These are phyloP conservation scores for Xenotilapia leptura DNA, from an alignment of 2,113 vertebrate genomes.

Conservation along the genomic window DNA sequence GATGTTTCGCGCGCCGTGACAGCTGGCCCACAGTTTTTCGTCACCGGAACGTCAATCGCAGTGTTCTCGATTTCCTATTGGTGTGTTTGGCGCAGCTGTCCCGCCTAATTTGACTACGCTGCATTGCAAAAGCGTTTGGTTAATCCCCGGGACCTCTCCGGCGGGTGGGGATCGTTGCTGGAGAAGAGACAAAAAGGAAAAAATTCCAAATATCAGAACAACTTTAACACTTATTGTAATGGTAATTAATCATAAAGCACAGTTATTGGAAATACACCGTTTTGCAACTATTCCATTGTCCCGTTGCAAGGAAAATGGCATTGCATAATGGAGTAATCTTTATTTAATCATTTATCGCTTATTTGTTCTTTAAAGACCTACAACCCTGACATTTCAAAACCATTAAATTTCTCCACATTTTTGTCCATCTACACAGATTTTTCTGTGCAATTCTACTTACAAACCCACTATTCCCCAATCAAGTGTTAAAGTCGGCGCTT, in stretches of 20 bases:
- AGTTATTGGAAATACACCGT: neutral
- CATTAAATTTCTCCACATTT: neutral
- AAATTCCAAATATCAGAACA: neutral
- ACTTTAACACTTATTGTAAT: neutral
- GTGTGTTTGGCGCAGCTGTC: neutral
- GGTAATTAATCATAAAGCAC: neutral
- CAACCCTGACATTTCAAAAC: neutral
- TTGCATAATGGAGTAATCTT: neutral
- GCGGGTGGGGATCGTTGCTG: neutral
- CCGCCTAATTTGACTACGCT: conserved; percentile 2
- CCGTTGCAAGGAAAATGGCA: neutral
- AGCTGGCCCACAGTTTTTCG: conserved; percentile 28
- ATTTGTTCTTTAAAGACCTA: neutral
- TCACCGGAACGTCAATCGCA: conserved; percentile 37
- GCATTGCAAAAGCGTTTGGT: neutral
- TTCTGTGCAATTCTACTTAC: neutral
- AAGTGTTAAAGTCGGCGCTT: neutral
- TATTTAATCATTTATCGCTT: neutral
- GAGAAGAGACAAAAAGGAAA: neutral
- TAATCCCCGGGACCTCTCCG: neutral
- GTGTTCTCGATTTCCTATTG: conserved; percentile 41
- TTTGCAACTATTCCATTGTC: neutral
- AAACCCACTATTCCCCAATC: neutral
- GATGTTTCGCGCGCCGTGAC: conserved; percentile 70
- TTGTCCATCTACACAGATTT: neutral